Evolutionary conservation across 1,140 invertebrate species (phyloP).

Genomic region (Thaumatotibia leucotreta): DNA sequence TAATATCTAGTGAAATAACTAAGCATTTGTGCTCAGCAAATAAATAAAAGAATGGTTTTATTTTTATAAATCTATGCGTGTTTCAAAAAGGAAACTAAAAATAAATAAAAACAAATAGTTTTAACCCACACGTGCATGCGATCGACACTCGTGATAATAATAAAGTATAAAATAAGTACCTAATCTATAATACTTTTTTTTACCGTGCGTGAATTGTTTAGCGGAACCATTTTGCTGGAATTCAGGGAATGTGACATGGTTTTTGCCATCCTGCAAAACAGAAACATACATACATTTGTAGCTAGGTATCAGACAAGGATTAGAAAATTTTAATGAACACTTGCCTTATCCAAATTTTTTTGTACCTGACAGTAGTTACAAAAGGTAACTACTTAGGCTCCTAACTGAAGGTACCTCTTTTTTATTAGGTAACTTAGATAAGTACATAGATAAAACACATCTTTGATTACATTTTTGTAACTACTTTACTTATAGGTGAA

Average conservation of each 20-base stretch:
- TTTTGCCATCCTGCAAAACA: constrained; percentile 84
- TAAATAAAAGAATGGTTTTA: constrained; percentile 28
- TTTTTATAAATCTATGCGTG: constrained; percentile 16
- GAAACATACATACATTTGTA: constrained; percentile 15
- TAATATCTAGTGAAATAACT: constrained; percentile 23
- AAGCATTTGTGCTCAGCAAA: constrained; percentile 42
- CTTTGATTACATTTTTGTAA: too few relatives aligned
- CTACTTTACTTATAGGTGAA: too few relatives aligned
- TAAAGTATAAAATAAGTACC: constrained; percentile 74
- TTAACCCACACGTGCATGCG: constrained; percentile 72
- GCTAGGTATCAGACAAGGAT: neutral
- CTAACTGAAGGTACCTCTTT: too few relatives aligned
- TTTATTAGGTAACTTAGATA: too few relatives aligned
- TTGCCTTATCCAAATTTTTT: neutral
- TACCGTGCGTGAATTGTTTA: constrained; percentile 91
- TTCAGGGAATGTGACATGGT: constrained; percentile 91
- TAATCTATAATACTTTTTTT: constrained; percentile 80
- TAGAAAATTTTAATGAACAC: neutral
- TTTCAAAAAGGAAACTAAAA: constrained; percentile 26
- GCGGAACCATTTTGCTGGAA: constrained; percentile 91
- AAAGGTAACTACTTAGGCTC: too few relatives aligned
- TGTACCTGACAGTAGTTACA: too few relatives aligned
- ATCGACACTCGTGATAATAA: constrained; percentile 71
- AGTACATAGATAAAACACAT: too few relatives aligned
- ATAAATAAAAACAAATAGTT: constrained; percentile 43